Base-by-base conservation (phyloP, 2,113 vertebrate genomes). In the Labrus mixtus region DNA sequence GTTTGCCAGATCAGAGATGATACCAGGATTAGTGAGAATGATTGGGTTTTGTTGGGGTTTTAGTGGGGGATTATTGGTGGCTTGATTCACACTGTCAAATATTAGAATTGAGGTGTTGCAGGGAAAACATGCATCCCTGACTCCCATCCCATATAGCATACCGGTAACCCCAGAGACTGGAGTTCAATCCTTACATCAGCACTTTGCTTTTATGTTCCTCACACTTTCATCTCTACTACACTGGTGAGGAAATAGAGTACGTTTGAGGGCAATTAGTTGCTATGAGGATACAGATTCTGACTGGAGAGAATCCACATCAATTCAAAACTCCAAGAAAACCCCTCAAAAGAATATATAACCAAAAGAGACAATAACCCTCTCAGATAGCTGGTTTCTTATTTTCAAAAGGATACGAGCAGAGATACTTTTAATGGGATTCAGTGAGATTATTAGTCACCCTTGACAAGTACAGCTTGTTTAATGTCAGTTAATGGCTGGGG, bases 1-100 rank as follows among this genome's bases (percentile, higher is more conserved):
- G 59, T 68, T 43, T 55, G 65, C 61, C 57, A 10, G 66, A 88
- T 74, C 41, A 70, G 29, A 85, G 67, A 55, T 70, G 70, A 73
- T 57, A 58, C 46, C 16, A 25, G 68, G 56, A 83, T 75, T 54
- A 75, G 62, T 65, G 58, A 17, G 41, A 68, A 56, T 71, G 23
- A 78, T 77, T 41, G 4, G 43, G 51, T 70, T 1, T 36, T 48
- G 54, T 39, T 23, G 50, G 54, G 54, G 23, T 57, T 60, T 70
- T 10, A 17, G 37, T 57, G 19, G 22, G 64, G 45, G 68, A 75
- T 33, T 71, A 70, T 19, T 4, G 8, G 9, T 39, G 23, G 43
- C 65, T 43, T 29, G 12, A 25, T 48, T 48, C 16, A 73, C 12
- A n/a, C 0, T 45, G 67, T 55, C 23, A 69, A 43, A 72, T 29